Conservation (phyloP, 2,888 invertebrate species). For the Bugula neritina region DNA sequence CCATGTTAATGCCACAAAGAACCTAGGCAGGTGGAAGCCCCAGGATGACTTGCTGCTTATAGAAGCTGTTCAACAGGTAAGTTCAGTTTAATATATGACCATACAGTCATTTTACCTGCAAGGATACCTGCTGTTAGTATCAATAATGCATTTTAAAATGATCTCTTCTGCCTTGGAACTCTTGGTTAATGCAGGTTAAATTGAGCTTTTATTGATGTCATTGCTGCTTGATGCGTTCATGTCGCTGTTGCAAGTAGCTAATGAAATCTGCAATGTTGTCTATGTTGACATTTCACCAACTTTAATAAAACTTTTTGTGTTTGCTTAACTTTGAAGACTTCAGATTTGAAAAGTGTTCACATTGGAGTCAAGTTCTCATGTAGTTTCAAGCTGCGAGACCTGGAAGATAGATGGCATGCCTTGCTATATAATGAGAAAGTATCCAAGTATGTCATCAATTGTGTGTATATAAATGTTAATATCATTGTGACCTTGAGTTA, state of each 20-base stretch:
- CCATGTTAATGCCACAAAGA: slow-evolving; percentile 41
- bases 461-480: background rate
- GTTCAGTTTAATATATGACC: too few relatives aligned
- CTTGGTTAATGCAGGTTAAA: too few relatives aligned
- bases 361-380: slow-evolving; percentile 91
- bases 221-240: too few relatives aligned
- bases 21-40: slow-evolving; percentile 85
- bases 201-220: too few relatives aligned
- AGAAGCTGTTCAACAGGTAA: slow-evolving; percentile 81
- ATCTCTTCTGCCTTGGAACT: too few relatives aligned
- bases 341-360: slow-evolving; percentile 65
- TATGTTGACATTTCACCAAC: background rate
- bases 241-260: too few relatives aligned
- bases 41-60: slow-evolving; percentile 91
- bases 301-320: background rate
- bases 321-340: slow-evolving; percentile 55
- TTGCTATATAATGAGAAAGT: slow-evolving; percentile 89
- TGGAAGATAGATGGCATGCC: slow-evolving; percentile 93
- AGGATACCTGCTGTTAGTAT: too few relatives aligned
- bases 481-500: background rate
- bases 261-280: background rate
- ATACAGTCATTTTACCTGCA: too few relatives aligned
- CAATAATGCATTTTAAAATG: too few relatives aligned
- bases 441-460: slow-evolving; percentile 58
- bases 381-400: slow-evolving; percentile 83